Percentiles rank a stretch among this genome's conserved stretches.
These are phyloP conservation scores for Andrena minutula DNA, from an alignment of 2,888 invertebrate genomes.

Conservation along the genomic window DNA sequence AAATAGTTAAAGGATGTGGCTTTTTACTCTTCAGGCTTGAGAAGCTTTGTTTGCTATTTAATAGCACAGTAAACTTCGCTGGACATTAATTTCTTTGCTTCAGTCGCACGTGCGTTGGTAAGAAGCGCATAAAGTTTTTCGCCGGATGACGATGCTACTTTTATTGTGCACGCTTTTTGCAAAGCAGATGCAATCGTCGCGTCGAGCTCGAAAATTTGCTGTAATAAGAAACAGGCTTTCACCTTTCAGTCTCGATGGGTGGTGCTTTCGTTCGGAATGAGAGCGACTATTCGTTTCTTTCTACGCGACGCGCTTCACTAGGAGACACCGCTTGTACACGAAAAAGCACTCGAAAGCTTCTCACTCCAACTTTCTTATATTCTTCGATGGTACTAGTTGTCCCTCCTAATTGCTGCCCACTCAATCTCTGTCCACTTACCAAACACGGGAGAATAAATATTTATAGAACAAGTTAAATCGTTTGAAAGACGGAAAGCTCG, in stretches of 20 bases:
- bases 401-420: constrained; percentile 32
- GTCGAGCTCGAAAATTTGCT: neutral
- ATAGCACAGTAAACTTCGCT: too few species aligned
- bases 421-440: neutral
- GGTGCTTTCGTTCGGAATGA: constrained; percentile 35
- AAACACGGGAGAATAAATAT: constrained; percentile 1
- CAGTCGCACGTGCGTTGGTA: too few species aligned
- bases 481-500: too few species aligned
- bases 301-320: constrained; percentile 23
- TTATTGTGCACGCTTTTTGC: too few species aligned
- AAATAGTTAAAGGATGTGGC: too few species aligned
- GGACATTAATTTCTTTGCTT: too few species aligned
- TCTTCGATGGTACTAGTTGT: constrained; percentile 18
- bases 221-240: constrained; percentile 8
- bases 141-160: too few species aligned
- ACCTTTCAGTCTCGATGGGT: constrained; percentile 2
- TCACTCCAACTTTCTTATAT: constrained; percentile 33
- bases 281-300: constrained; percentile 53
- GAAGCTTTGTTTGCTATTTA: too few species aligned
- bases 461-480: neutral
- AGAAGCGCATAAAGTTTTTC: too few species aligned
- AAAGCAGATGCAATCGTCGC: too few species aligned
- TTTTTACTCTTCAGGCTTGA: too few species aligned
- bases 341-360: constrained; percentile 54
- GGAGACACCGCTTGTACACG: constrained; percentile 45